Evolutionary conservation across 2,888 invertebrate genomes (phyloP).

Genomic region (Adelphocoris suturalis): DNA sequence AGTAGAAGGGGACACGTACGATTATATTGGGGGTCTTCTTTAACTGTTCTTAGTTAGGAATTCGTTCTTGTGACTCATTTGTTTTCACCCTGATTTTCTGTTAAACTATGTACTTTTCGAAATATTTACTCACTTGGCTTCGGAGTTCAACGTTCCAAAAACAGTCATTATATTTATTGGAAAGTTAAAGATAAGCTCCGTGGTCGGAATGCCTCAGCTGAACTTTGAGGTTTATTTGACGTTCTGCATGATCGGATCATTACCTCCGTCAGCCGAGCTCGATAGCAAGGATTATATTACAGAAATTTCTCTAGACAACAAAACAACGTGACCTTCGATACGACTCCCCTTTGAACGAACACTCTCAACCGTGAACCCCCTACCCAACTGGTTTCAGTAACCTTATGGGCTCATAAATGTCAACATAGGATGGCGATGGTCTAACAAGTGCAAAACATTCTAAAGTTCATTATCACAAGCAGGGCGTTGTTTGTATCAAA

Average conservation of each 20-base stretch:
- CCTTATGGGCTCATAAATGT: constrained; percentile 14
- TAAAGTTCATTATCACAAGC: not conserved
- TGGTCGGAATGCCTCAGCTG: not conserved
- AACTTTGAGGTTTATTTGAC: not conserved
- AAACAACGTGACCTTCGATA: not conserved
- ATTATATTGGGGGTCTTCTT: not conserved
- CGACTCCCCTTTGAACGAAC: not conserved
- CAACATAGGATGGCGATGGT: not conserved
- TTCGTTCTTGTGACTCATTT: too few species aligned
- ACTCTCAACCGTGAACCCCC: constrained; percentile 16
- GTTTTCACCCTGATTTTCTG: too few species aligned
- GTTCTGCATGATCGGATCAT: constrained; percentile 9
- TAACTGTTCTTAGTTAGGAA: too few species aligned
- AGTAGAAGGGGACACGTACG: not conserved
- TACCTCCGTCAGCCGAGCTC: not conserved
- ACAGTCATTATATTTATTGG: too few species aligned
- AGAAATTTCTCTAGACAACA: not conserved
- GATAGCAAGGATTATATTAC: not conserved
- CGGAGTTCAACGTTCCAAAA: too few species aligned
- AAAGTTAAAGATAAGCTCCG: too few species aligned
- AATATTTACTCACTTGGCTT: too few species aligned
- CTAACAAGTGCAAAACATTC: not conserved
- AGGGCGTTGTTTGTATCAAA: not conserved
- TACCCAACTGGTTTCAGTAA: not conserved
- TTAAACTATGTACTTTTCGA: too few species aligned